Base-by-base conservation (phyloP, 2,797 vertebrate species). In the Ctenochaetus hawaiiensis region DNA sequence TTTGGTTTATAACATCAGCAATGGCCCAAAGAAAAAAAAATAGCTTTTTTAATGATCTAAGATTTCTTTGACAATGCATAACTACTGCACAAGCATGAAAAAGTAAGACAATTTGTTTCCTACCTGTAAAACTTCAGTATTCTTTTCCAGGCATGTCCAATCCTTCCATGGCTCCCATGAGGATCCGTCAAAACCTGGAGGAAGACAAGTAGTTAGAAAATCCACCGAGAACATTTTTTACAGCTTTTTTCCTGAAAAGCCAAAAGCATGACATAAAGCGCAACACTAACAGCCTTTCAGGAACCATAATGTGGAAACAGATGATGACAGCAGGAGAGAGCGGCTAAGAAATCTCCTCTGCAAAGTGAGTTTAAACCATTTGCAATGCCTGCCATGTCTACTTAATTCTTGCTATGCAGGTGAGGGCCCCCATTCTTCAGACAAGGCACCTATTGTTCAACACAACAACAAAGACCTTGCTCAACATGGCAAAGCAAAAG, bases 121-220 rank as follows among this genome's bases (percentile, higher is more conserved):
- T 79, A 90, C 89, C 85, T 88, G 75, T 65, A 11, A 30, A 75
- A 49, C 54, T 75, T 75, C 77, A 88, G 43, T 45, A 61, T 14
- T 30, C 43, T 26, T 72, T 77, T 78, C 26, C 39, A 67, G 54
- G 51, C 54, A 77, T 71, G 79, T 81, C 69, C 73, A 77, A 39
- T 62, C 13, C 49, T 72, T 75, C 68, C 66, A 86, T 65, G 48
- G 48, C 66, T 83, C 68, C 84, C 72, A 77, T 53, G 41, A 54
- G 62, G 65, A 78, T 72, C 47, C 22, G 37, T 60, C 39, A 43
- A 77, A 85, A 81, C 86, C 83, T 91, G 77, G 8, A 89, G 80
- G 52, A 83, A 56, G 41, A 82, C 37, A 54, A 37, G 47, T 22
- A 12, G 49, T 82, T 68, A 81, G 43, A 67, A 58, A 68, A 67